Conservation (phyloP, 1,140 invertebrate species). For the Ostrea denselamellosa region DNA sequence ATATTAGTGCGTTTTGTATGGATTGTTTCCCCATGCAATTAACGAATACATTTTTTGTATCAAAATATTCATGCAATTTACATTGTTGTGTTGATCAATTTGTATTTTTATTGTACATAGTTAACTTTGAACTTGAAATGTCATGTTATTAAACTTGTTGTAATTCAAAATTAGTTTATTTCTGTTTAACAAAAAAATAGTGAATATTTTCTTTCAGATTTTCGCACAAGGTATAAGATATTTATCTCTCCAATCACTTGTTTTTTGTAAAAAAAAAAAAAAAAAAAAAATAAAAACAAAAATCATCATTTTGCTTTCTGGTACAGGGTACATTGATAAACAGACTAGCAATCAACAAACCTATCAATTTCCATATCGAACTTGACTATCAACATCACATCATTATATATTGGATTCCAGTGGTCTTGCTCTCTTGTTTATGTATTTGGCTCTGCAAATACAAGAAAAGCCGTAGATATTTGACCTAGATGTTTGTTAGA, state of each 20-base stretch:
- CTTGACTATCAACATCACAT: not conserved
- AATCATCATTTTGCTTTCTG: not conserved
- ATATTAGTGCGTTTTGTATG: not conserved
- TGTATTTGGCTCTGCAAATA: not conserved
- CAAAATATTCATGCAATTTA: conserved; percentile 30
- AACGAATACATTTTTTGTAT: not conserved
- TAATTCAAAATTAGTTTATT: conserved; percentile 2
- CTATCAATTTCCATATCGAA: not conserved
- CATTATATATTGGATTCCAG: not conserved
- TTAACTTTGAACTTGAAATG: conserved; percentile 30
- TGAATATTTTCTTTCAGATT: too few relatives aligned
- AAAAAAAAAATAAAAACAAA: too few relatives aligned
- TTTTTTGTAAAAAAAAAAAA: too few relatives aligned
- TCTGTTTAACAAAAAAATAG: not conserved
- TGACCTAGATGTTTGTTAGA: conserved; percentile 33
- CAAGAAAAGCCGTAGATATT: conserved; percentile 6
- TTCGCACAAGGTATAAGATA: not conserved
- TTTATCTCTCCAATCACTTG: not conserved
- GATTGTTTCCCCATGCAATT: not conserved
- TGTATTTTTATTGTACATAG: conserved; percentile 35
- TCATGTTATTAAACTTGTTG: conserved; percentile 38
- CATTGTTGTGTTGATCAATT: conserved; percentile 31
- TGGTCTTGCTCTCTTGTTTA: not conserved
- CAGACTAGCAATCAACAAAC: not conserved
- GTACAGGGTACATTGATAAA: not conserved